Evolutionary conservation across 1,140 invertebrate genomes (phyloP).

Genomic region (Zaprionus capensis): DNA sequence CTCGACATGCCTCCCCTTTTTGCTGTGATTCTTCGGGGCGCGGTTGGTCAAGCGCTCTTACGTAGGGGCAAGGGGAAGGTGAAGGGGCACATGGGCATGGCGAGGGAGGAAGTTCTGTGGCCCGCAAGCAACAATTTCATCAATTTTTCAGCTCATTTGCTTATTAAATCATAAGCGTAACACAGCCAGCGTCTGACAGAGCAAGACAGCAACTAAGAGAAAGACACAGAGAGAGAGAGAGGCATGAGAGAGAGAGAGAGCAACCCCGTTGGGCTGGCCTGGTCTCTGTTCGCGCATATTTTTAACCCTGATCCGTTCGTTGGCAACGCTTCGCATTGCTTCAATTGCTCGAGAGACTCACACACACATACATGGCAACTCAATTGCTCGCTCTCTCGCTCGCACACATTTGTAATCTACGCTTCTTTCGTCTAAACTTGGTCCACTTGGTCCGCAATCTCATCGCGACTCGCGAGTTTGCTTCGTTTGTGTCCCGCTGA

Average conservation of each 20-base stretch:
- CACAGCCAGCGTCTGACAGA: slow-evolving; percentile 37
- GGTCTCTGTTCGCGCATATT: slow-evolving; percentile 52
- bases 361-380: slow-evolving; percentile 1
- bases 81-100: background rate
- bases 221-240: background rate
- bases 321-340: slow-evolving; percentile 35
- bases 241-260: slow-evolving; percentile 40
- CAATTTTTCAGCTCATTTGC: slow-evolving; percentile 80
- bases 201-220: background rate
- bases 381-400: slow-evolving; percentile 13
- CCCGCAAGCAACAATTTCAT: slow-evolving; percentile 62
- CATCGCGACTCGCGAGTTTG: slow-evolving; percentile 21
- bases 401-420: slow-evolving; percentile 36
- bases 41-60: slow-evolving; percentile 37
- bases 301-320: slow-evolving; percentile 67
- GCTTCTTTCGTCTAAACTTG: slow-evolving; percentile 74
- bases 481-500: slow-evolving; percentile 43
- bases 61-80: too few species aligned
- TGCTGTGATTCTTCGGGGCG: slow-evolving; percentile 46
- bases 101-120: slow-evolving; percentile 8
- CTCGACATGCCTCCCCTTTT: background rate
- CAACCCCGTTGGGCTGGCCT: slow-evolving; percentile 57
- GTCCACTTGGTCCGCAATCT: slow-evolving; percentile 58
- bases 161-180: slow-evolving; percentile 81
- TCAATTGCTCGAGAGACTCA: slow-evolving; percentile 52